Percentiles rank a stretch among this genome's conserved stretches.
Evolutionary conservation across 2,797 vertebrate genomes (phyloP).

Genomic region (Myripristis jacobus): DNA sequence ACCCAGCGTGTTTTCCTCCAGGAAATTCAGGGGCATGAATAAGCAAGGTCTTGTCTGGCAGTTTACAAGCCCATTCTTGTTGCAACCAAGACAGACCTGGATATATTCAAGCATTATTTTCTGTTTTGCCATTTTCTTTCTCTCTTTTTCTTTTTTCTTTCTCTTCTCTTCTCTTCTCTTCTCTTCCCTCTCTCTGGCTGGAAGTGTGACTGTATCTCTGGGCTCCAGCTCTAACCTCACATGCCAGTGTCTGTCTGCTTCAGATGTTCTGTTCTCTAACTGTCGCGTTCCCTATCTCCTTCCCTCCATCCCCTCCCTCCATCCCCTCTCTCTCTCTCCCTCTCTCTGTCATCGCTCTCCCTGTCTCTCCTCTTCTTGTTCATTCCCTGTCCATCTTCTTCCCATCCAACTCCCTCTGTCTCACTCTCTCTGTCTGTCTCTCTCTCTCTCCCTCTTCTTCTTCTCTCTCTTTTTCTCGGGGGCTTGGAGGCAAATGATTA

Average conservation of each 20-base stretch:
- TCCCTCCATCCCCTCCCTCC: conserved; percentile 23
- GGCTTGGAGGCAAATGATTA: conserved; percentile 77
- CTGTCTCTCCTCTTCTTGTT: conserved; percentile 34
- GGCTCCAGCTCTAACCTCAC: conserved; percentile 66
- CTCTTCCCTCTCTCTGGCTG: conserved; percentile 40
- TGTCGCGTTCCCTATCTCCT: conserved; percentile 22
- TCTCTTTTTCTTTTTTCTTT: conserved; percentile 2
- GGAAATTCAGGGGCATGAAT: conserved; percentile 18
- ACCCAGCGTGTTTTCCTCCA: conserved; percentile 16
- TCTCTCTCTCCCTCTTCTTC: background rate
- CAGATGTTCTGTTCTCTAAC: conserved; percentile 49
- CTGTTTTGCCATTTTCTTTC: too few relatives aligned
- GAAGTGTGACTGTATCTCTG: conserved; percentile 58
- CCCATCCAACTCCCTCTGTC: conserved; percentile 29
- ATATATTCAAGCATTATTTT: background rate
- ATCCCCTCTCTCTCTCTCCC: conserved; percentile 36
- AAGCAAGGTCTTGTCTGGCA: background rate
- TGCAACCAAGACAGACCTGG: conserved; percentile 9
- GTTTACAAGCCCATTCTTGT: conserved; percentile 9
- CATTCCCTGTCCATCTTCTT: conserved; percentile 56
- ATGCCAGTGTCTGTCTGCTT: conserved; percentile 73
- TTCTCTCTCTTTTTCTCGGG: conserved; percentile 30
- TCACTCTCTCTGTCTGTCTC: conserved; percentile 27
- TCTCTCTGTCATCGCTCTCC: conserved; percentile 24
- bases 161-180: background rate